Percentiles rank a stretch among this genome's conserved stretches.
Evolutionary conservation across 2,113 vertebrate genomes (phyloP).

Genomic region (Crotophaga sulcirostris): DNA sequence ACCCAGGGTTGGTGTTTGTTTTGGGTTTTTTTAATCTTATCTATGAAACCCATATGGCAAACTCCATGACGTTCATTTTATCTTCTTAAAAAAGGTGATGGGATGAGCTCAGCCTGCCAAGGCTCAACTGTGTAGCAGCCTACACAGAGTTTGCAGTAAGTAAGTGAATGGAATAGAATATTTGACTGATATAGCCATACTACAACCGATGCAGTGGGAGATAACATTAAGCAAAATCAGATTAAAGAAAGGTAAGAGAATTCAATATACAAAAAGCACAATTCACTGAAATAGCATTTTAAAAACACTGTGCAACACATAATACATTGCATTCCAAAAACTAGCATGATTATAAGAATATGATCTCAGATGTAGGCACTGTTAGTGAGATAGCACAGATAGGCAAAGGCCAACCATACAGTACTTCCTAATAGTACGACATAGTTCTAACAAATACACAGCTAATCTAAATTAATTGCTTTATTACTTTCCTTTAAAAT

Average conservation of each 20-base stretch:
- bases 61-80: neutral
- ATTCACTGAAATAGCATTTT: neutral
- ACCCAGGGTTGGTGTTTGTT: neutral
- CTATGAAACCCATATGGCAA: slow-evolving; percentile 29
- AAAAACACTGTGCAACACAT: neutral
- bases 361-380: neutral
- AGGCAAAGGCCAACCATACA: neutral
- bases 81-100: neutral
- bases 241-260: neutral
- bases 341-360: neutral
- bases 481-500: neutral
- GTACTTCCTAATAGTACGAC: neutral
- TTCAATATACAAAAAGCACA: neutral
- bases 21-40: slow-evolving; percentile 24
- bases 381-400: neutral
- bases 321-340: neutral
- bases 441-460: neutral
- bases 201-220: neutral
- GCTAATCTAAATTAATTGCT: neutral
- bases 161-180: neutral
- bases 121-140: neutral
- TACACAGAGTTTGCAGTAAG: neutral
- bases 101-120: neutral
- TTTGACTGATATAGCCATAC: neutral
- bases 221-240: neutral